Evolutionary conservation across 2,113 vertebrate species (phyloP), one percentile per base, ranked within the genome.

Genomic region (Agapornis roseicollis): DNA sequence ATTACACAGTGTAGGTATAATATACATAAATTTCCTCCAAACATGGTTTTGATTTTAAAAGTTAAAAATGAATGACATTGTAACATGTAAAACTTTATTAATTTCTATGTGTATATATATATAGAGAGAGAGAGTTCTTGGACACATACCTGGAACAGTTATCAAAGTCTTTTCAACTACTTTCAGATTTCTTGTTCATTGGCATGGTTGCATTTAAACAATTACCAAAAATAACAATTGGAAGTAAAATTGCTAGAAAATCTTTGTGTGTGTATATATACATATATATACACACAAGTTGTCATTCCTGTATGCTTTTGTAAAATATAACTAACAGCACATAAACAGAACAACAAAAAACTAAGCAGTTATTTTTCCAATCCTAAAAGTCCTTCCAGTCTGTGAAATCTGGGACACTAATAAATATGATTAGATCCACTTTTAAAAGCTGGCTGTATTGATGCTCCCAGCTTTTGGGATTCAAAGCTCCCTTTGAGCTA

Each of bases 51-150:
- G 13, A 70, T 23, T 44, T 42, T 58, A 83, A 76, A 77, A 84
- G 7, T 37, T 0, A 61, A 46, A 76, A 39, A 20, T 4, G 1
- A 69, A 55, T 31, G 0, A 44, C 9, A 74, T 63, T 70, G 31
- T 46, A 68, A 49, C 8, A 70, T 37, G 11, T 41, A 68, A 72
- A 60, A 44, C 7, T 63, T 27, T 15, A 61, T n/a, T 11, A 41
- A 81, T 56, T 69, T 28, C 31, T 39, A 68, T 6, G 12, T 17
- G 64, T 6, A 22, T 66, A 49, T 6, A 56, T 56, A n/a, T n/a
- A 56, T 14, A 55, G 7, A 53, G 29, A 56, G 55, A 22, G 31
- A 19, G 55, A 65, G 14, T 23, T 76, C 73, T 47, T 65, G 24
- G 17, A 70, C 56, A 41, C 16, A n/a, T 3, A 47, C 11, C 19